Evolutionary conservation across 2,888 invertebrate genomes (phyloP).

Genomic region (Netelia virgata): DNA sequence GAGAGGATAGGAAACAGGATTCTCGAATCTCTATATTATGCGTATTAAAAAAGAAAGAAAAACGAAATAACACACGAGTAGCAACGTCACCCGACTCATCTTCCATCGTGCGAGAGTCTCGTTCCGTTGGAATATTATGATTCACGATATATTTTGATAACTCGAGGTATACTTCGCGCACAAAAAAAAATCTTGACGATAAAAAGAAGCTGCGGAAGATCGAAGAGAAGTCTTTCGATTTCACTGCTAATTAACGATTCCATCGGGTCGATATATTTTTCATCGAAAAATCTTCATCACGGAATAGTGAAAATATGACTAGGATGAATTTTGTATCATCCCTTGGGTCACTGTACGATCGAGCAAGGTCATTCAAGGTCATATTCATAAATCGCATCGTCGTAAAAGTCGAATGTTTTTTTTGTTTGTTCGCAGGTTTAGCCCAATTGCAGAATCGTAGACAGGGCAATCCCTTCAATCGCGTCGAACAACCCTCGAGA

Average conservation of each 20-base stretch:
- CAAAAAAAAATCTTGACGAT: background rate
- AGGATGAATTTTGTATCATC: too few species aligned
- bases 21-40: constrained; percentile 19
- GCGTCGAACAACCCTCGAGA: constrained; percentile 56
- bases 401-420: background rate
- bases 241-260: too few species aligned
- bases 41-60: constrained; percentile 14
- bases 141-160: constrained; percentile 61
- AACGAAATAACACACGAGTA: background rate
- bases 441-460: constrained; percentile 66
- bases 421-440: constrained; percentile 65
- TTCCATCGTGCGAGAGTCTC: constrained; percentile 70
- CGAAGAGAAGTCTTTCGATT: background rate
- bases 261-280: background rate
- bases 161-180: constrained; percentile 1
- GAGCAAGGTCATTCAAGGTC: background rate
- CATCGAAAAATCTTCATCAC: too few species aligned
- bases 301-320: too few species aligned
- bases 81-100: background rate
- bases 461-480: constrained; percentile 51
- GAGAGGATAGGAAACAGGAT: constrained; percentile 46
- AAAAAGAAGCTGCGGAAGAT: background rate
- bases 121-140: constrained; percentile 46
- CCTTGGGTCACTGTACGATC: too few species aligned
- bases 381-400: background rate